Evolutionary conservation across 2,113 vertebrate genomes (phyloP), one percentile per base, ranked within the genome.

Genomic region (Petromus typicus): DNA sequence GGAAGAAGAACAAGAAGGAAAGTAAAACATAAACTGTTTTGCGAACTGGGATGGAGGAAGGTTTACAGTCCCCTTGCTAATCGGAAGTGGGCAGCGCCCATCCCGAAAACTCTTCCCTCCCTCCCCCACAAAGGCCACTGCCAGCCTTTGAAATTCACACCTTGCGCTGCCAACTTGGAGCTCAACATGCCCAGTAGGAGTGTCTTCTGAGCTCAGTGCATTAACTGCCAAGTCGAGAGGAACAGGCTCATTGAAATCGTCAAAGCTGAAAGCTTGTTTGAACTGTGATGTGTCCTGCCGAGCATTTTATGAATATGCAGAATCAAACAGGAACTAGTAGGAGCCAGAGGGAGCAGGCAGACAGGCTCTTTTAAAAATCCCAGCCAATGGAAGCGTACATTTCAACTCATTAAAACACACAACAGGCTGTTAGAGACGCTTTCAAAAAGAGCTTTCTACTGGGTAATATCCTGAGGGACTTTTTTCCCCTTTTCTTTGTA

Each of bases 241-340:
- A 95, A 66, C 30, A 45, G 89, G 90, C 71, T 96, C 87, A 93
- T 92, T 96, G 97, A 96, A 96, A 96, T 87, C 5, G 0, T 85
- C 86, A 86, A 73, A 95, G 91, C 96, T 66, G 91, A 97, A 96
- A 97, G 86, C 37, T 4, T 88, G 51, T 95, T 95, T 96, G 97
- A 97, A 96, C 94, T 89, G 93, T 9, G 69, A 30, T 86, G 84
- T 67, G 91, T 95, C 95, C 96, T 56, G 84, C 79, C 0, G 88
- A 92, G 96, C 64, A 43, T 94, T 96, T 97, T 96, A 96, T 95
- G 96, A 96, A 97, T 97, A 97, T 90, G 91, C 94, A 97, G 93
- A 96, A 96, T 95, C 93, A 95, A 93, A 91, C 40, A 96, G 95
- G 56, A 95, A 34, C 92, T 71, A 10, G 86, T 27, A 37, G 93